Evolutionary conservation across 2,888 invertebrate genomes (phyloP), one percentile per base, ranked within the genome.

Genomic region (Tuta absoluta): DNA sequence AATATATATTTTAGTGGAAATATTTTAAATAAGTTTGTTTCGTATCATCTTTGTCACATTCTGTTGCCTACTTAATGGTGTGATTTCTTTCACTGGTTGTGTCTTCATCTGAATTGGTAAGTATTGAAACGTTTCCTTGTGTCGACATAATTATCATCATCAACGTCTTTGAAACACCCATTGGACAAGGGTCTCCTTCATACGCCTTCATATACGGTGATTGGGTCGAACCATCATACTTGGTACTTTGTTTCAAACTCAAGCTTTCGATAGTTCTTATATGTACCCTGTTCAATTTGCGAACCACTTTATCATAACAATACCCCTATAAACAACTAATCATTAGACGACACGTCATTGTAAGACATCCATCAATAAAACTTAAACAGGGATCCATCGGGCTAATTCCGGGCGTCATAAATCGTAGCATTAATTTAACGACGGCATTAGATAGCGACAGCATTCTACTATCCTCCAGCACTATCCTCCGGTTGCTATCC

Each of bases 361-460:
- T 48, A 58, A 66, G 62, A 57, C 66, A 65, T 76, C 74, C 73
- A 77, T 76, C 77, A 76, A 76, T 76, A 72, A 75, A 78, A 79
- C 80, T 79, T 76, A 78, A 79, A 81, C 65, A 63, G 66, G 66
- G 72, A 71, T 82, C 80, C 77, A 79, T 81, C 74, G 76, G 77
- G 82, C 84, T 88, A 87, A 89, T 88, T 87, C 87, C 85, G 79
- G 76, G 76, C 84, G 85, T 86, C 89, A 91, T 91, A 90, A 91
- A 91, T 91, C 84, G 79, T 86, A 74, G 88, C 86, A 91, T 91
- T 91, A 91, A 90, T 87, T 89, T 90, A 91, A 91, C 87, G 90
- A 85, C 82, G 84, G 80, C 90, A 89, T 91, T 89, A 89, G 82
- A 82, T 81, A 78, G 73, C 78, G 81, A 28, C 23, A 61, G 48